Conservation (phyloP, 2,113 vertebrate species). For the Antechinus stuartii region DNA sequence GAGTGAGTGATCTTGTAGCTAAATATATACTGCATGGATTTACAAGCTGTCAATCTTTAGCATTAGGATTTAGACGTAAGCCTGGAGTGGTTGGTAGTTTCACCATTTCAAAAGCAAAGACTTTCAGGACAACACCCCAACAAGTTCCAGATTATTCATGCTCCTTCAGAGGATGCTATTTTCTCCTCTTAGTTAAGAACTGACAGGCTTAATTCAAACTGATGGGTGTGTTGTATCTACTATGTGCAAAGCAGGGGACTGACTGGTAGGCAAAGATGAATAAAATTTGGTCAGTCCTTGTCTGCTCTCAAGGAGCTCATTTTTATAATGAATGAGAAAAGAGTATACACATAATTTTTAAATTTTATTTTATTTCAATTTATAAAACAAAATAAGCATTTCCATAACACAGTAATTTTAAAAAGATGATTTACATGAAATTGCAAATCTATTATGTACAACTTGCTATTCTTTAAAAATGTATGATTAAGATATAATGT, state of each 20-base stretch:
- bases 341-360: too few species aligned
- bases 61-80: constrained; percentile 24
- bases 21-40: not conserved
- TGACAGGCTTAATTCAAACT: not conserved
- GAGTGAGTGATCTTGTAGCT: not conserved
- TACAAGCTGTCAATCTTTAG: constrained; percentile 17
- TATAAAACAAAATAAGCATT: too few species aligned
- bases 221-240: not conserved
- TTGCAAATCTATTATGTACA: too few species aligned
- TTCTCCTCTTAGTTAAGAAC: not conserved
- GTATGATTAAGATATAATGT: too few species aligned
- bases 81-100: not conserved
- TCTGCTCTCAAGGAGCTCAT: too few species aligned
- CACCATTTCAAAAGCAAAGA: constrained; percentile 22
- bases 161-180: not conserved
- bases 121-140: not conserved
- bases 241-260: not conserved
- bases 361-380: too few species aligned
- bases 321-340: too few species aligned
- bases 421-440: too few species aligned
- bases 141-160: not conserved
- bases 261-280: not conserved
- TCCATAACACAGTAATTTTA: too few species aligned
- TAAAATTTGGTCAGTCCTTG: not conserved
- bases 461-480: too few species aligned